phyloP scores from a whole-genome alignment of 2,888 invertebrate genomes.

The Latrodectus hesperus region DNA sequence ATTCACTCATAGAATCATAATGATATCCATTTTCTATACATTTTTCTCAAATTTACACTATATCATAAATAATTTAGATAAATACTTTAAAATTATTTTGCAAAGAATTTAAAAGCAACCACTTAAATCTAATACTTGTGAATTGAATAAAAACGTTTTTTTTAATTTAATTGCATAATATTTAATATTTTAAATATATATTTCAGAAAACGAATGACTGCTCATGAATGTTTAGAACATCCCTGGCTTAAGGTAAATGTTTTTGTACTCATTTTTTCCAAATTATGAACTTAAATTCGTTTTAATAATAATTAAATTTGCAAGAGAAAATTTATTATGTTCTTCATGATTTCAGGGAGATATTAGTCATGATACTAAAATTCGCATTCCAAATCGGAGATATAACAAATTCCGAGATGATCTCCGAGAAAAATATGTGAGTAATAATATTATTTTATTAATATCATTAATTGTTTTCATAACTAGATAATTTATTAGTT shows the following conservation, averaged over 20 bases:
- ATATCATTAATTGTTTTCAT: neutral
- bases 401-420: constrained; percentile 91
- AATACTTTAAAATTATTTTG: too few species aligned
- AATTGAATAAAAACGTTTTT: neutral
- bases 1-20: too few species aligned
- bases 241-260: constrained; percentile 85
- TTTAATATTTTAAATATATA: neutral
- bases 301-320: neutral
- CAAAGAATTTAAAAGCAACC: too few species aligned
- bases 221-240: constrained; percentile 96
- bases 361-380: constrained; percentile 77
- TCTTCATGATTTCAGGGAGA: constrained; percentile 54
- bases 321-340: neutral
- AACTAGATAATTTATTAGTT: neutral
- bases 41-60: too few species aligned
- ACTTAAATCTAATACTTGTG: too few species aligned
- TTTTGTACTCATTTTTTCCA: neutral
- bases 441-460: neutral
- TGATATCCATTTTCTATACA: too few species aligned
- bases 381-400: constrained; percentile 86
- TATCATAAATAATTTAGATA: too few species aligned
- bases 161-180: neutral
- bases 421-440: constrained; percentile 81
- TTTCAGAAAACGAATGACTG: constrained; percentile 89
- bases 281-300: neutral